Percentiles rank a stretch among this genome's conserved stretches.
Conservation (phyloP, 2,888 invertebrate species). For the Dicroscelio sp. region DNA sequence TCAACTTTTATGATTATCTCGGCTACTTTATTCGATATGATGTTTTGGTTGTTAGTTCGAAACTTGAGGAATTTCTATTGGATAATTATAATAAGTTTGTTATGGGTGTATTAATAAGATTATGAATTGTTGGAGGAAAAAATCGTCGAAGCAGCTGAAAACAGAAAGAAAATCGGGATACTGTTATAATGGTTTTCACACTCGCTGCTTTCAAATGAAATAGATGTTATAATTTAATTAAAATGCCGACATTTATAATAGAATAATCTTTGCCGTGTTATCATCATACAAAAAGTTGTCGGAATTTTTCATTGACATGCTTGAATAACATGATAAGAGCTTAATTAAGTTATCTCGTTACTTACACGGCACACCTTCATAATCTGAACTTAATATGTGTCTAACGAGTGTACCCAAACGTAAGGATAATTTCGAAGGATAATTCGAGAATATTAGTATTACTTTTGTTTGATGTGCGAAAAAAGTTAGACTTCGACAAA, state of each 20-base stretch:
- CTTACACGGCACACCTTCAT: not conserved
- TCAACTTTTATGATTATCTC: not conserved
- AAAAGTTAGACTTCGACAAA: too few species aligned
- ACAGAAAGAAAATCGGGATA: too few species aligned
- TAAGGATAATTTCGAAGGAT: too few species aligned
- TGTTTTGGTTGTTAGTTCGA: not conserved
- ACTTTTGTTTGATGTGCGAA: too few species aligned
- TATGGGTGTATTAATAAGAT: too few species aligned
- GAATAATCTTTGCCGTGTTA: not conserved
- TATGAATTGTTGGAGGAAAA: too few species aligned
- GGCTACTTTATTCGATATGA: too few species aligned
- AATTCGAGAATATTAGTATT: too few species aligned
- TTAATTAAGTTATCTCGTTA: constrained; percentile 46
- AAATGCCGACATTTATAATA: not conserved
- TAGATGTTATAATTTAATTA: constrained; percentile 21
- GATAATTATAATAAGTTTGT: constrained; percentile 14
- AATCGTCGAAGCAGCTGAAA: too few species aligned
- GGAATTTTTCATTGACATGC: constrained; percentile 48
- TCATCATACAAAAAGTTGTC: not conserved
- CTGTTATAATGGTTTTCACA: too few species aligned
- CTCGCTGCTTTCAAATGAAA: not conserved
- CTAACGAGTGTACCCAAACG: not conserved
- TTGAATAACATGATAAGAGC: constrained; percentile 49
- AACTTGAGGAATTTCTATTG: not conserved
- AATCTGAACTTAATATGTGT: constrained; percentile 19